Base-by-base conservation (phyloP, 2,888 invertebrate species). In the Holacanthella duospinosa region DNA sequence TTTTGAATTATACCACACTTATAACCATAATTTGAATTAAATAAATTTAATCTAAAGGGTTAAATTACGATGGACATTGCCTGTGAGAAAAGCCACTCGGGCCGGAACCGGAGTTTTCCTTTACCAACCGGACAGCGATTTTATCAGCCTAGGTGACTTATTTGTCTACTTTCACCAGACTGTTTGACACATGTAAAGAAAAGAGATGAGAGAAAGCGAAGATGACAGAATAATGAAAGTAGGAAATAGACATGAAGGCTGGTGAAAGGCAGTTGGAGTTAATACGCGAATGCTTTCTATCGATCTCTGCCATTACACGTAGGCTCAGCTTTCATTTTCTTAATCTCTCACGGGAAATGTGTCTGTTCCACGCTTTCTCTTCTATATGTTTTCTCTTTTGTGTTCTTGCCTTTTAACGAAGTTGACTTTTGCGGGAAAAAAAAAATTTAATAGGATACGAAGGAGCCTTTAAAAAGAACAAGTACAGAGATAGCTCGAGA, bases 321-420 rank as follows among this genome's bases (percentile, higher is more conserved):
- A n/a, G 16, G 29, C 25, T 6, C 59, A 9, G 43, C 59, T 25
- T 36, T 36, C n/a, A 16, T 29, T 21, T 57, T 44, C 59, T 27
- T 26, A 57, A 57, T 57, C 57, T 57, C 57, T 57, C 57, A 29
- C 29, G 57, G 57, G 57, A 57, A 57, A 57, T 57, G 44, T 58
- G 44, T 58, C 58, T 36, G 58, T 26, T 58, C 29, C 43, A 58
- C 58, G 58, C 29, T 26, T 55, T 55, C 57, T 29, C 24, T 29
- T 29, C 57, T 21, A 16, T 29, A n/a, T 57, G 4, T 9, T 57
- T 24, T 21, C 36, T 36, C 57, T 19, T 36, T 28, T 28, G 36
- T 29, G n/a, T 28, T 21, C 29, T 19, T 29, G 6, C 29, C 57
- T 21, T 48, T 48, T 48, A 48, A 48, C 48, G 48, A 48, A 48